A percentile compares a stretch with the other conserved stretches of the same genome.
Conservation (phyloP, 2,888 invertebrate species). For the Sacculina carcini region DNA sequence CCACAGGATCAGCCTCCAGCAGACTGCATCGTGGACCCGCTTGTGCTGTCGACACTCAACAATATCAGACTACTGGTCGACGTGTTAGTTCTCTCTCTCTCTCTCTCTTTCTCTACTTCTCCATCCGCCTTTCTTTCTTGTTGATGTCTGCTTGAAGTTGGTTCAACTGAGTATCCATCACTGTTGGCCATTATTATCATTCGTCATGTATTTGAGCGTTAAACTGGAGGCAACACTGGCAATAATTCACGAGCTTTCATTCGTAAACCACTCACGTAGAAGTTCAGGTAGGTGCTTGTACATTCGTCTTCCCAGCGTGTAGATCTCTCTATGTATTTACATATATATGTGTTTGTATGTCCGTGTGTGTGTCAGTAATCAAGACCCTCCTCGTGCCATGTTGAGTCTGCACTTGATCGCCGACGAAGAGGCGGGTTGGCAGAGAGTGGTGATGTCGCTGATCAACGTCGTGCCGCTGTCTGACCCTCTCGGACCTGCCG, state of each 20-base stretch:
- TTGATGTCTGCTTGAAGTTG: too few relatives aligned
- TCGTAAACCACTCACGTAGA: too few relatives aligned
- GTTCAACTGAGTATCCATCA: too few relatives aligned
- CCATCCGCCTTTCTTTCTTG: too few relatives aligned
- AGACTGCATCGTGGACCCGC: conserved; percentile 38
- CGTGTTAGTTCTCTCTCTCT: conserved; percentile 31
- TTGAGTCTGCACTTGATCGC: conserved; percentile 56
- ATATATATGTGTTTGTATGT: conserved; percentile 6
- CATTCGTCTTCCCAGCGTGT: too few relatives aligned
- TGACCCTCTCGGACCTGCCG: conserved; percentile 61
- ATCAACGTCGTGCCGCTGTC: conserved; percentile 49
- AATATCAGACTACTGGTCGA: conserved; percentile 58
- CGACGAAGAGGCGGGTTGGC: conserved; percentile 73
- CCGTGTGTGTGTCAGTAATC: conserved; percentile 32
- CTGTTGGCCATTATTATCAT: too few relatives aligned
- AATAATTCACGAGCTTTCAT: too few relatives aligned
- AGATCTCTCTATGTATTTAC: neutral
- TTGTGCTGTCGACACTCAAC: conserved; percentile 51
- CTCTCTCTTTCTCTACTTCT: neutral
- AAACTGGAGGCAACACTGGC: too few relatives aligned
- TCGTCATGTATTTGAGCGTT: too few relatives aligned
- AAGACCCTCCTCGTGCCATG: conserved; percentile 62
- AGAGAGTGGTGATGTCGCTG: conserved; percentile 55
- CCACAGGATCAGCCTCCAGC: too few relatives aligned
- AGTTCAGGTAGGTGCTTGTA: too few relatives aligned